Percentiles rank a stretch among this genome's conserved stretches.
Evolutionary conservation across 1,140 invertebrate species (phyloP).

Genomic region (Elysia chlorotica): DNA sequence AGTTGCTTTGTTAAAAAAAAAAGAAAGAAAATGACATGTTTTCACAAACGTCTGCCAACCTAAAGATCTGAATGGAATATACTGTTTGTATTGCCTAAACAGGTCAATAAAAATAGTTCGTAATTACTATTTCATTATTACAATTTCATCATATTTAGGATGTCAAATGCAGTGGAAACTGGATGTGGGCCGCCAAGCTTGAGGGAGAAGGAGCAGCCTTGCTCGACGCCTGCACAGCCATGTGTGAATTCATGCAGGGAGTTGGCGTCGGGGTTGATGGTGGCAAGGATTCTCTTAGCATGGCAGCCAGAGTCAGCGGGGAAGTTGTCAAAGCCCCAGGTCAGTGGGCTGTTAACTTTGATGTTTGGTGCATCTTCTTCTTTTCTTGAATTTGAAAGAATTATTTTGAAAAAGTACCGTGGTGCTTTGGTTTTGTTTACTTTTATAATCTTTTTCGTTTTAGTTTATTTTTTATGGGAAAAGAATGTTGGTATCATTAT

Average conservation of each 20-base stretch:
- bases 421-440: neutral
- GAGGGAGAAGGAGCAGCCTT: conserved; percentile 85
- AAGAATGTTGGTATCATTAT: no score
- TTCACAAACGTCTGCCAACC: no score
- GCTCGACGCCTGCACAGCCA: conserved; percentile 83
- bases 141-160: no score
- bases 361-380: neutral
- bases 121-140: no score
- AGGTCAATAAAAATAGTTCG: no score
- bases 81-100: no score
- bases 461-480: neutral
- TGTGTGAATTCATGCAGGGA: conserved; percentile 84
- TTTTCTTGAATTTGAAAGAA: neutral
- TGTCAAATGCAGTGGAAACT: conserved; percentile 96
- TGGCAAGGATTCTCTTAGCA: conserved; percentile 97
- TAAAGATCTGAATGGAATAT: no score
- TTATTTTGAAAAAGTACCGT: neutral
- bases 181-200: conserved; percentile 99
- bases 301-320: conserved; percentile 84
- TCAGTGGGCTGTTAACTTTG: conserved; percentile 18
- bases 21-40: no score
- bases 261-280: conserved; percentile 94
- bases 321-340: conserved; percentile 84
- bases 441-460: neutral
- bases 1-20: no score